phyloP scores from a whole-genome alignment of 2,888 invertebrate genomes.

The Tiliacea citrago region DNA sequence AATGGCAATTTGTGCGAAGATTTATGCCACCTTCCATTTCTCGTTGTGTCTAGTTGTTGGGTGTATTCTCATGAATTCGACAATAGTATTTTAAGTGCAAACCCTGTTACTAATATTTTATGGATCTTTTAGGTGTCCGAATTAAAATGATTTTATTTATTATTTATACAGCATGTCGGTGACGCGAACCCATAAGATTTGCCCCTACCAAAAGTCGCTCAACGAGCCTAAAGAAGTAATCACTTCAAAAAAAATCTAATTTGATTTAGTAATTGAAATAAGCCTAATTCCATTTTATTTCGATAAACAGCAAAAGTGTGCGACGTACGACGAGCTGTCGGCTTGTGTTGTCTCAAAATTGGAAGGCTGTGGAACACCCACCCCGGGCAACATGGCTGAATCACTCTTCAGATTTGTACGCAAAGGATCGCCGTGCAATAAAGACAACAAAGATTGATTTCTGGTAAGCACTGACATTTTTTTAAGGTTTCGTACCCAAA shows the following conservation, averaged over 20 bases:
- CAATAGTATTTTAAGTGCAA: too few relatives aligned
- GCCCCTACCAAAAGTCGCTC: neutral
- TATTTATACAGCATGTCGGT: neutral
- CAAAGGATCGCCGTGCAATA: slow-evolving; percentile 92
- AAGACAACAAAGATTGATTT: slow-evolving; percentile 25
- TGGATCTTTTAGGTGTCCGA: too few relatives aligned
- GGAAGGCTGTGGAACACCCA: slow-evolving; percentile 93
- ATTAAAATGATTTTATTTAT: too few relatives aligned
- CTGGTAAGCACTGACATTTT: slow-evolving; percentile 60
- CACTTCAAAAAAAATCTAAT: neutral
- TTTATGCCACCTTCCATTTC: too few relatives aligned
- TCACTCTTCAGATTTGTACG: slow-evolving; percentile 93
- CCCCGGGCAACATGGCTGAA: slow-evolving; percentile 95
- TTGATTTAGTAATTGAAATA: neutral
- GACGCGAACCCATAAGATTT: neutral
- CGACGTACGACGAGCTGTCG: slow-evolving; percentile 90
- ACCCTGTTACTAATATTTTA: too few relatives aligned
- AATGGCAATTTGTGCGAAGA: too few relatives aligned
- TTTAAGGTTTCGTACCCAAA: too few relatives aligned
- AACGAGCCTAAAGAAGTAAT: neutral
- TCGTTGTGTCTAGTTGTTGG: too few relatives aligned
- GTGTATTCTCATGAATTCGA: too few relatives aligned
- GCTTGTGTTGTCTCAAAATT: slow-evolving; percentile 91
- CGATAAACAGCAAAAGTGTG: slow-evolving; percentile 81
- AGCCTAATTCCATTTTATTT: slow-evolving; percentile 4